phyloP scores from a whole-genome alignment of 1,140 invertebrate genomes.

The Amyelois transitella region DNA sequence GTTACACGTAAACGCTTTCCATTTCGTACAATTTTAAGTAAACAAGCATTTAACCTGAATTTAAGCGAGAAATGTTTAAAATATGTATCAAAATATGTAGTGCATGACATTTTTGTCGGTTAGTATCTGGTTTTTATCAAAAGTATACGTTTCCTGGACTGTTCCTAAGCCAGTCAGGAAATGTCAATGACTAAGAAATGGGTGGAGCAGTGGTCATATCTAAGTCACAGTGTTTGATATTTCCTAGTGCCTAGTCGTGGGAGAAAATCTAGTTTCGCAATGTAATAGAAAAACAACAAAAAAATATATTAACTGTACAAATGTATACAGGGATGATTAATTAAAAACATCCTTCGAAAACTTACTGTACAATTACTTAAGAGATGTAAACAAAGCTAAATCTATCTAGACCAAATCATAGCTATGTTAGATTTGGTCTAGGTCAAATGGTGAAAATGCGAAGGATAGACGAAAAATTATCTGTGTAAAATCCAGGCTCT shows the following conservation, averaged over 20 bases:
- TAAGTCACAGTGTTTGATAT: not conserved
- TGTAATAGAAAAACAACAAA: too few relatives aligned
- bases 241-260: not conserved
- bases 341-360: too few relatives aligned
- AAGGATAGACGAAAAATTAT: too few relatives aligned
- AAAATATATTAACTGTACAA: too few relatives aligned
- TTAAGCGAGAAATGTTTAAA: not conserved
- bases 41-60: not conserved
- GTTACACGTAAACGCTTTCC: not conserved
- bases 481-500: too few relatives aligned
- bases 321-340: too few relatives aligned
- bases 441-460: too few relatives aligned
- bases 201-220: not conserved
- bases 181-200: not conserved
- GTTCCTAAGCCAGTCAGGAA: not conserved
- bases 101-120: conserved; percentile 5
- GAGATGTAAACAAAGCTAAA: too few relatives aligned
- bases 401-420: too few relatives aligned
- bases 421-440: too few relatives aligned
- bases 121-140: not conserved
- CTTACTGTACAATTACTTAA: too few relatives aligned
- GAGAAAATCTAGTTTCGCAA: too few relatives aligned
- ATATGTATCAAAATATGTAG: conserved; percentile 3
- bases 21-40: not conserved
- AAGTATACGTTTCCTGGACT: not conserved